phyloP scores from a whole-genome alignment of 2,888 invertebrate species.

The Ophonus ardosiacus region DNA sequence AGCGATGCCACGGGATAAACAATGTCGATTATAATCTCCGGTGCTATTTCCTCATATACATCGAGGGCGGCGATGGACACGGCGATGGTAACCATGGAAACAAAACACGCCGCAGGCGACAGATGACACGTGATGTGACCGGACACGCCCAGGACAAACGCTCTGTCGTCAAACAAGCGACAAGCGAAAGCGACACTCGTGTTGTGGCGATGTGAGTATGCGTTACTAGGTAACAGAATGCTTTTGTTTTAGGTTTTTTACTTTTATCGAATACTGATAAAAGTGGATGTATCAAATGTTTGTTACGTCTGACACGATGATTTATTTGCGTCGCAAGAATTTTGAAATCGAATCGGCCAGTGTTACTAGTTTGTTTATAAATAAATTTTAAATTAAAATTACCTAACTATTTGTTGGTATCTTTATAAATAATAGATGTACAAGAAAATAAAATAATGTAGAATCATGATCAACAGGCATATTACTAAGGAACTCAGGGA shows the following conservation, averaged over 20 bases:
- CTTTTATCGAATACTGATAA: conserved; percentile 6
- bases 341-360: no score
- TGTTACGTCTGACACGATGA: no score
- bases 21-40: conserved; percentile 58
- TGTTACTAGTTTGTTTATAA: no score
- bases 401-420: no score
- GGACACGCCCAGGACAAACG: conserved; percentile 59
- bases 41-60: not conserved
- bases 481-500: no score
- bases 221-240: conserved; percentile 3
- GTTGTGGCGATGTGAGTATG: no score
- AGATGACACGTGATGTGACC: conserved; percentile 53
- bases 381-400: no score
- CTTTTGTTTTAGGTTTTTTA: not conserved
- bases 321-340: no score
- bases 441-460: no score
- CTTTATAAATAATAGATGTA: no score
- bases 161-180: conserved; percentile 46
- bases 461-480: no score
- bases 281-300: not conserved
- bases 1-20: conserved; percentile 53
- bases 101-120: conserved; percentile 42
- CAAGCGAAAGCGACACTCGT: not conserved
- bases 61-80: not conserved
- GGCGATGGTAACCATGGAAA: not conserved